Evolutionary conservation across 2,113 vertebrate species (phyloP).

Genomic region (Chaenogobius annularis): DNA sequence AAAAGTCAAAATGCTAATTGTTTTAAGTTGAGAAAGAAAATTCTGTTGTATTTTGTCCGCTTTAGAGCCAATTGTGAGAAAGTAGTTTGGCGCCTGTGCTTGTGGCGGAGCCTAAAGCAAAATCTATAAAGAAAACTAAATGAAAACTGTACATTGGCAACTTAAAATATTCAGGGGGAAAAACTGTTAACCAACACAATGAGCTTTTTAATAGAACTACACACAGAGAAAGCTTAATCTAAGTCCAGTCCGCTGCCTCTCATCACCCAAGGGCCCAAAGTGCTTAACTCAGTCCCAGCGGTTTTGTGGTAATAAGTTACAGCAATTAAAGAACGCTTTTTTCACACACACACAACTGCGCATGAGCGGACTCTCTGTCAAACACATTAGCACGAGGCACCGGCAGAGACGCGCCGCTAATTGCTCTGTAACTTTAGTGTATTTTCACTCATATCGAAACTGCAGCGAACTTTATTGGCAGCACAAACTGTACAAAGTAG

Average conservation of each 20-base stretch:
- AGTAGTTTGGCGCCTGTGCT: background rate
- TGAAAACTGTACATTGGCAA: too few relatives aligned
- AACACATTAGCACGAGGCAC: background rate
- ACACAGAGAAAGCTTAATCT: background rate
- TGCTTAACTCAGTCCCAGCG: slow-evolving; percentile 37
- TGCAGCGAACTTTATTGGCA: background rate
- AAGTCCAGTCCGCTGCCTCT: slow-evolving; percentile 24
- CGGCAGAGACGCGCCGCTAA: slow-evolving; percentile 34
- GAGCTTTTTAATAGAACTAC: background rate
- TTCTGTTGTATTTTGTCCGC: background rate
- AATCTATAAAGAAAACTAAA: background rate
- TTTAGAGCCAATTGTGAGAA: background rate
- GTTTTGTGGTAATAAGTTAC: slow-evolving; percentile 42
- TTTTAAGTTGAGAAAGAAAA: background rate
- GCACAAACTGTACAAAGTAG: background rate
- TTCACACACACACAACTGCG: slow-evolving; percentile 14
- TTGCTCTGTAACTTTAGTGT: slow-evolving; percentile 35
- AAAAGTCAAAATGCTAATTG: background rate
- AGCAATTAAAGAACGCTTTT: slow-evolving; percentile 43
- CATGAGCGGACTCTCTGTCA: slow-evolving; percentile 2
- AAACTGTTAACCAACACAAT: too few relatives aligned
- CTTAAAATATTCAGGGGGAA: too few relatives aligned
- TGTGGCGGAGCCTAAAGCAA: background rate
- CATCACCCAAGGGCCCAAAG: slow-evolving; percentile 1
- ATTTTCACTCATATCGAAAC: background rate